A percentile compares a stretch with the other conserved stretches of the same genome.
Evolutionary conservation across 2,888 invertebrate species (phyloP).

Genomic region (Standfussiana lucernea): DNA sequence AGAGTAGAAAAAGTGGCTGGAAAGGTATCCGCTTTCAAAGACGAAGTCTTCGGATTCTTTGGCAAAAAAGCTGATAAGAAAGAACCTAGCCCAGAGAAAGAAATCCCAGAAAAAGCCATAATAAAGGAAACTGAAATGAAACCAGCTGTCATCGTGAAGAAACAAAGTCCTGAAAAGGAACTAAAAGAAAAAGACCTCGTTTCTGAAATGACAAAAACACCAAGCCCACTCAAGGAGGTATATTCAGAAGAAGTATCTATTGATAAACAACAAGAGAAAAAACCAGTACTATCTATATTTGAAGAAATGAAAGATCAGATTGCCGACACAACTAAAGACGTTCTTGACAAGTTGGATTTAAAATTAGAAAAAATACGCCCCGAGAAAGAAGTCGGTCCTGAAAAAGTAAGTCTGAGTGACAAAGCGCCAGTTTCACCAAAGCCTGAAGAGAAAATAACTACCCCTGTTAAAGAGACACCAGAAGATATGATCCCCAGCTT

Average conservation of each 20-base stretch:
- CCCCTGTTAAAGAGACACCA: neutral
- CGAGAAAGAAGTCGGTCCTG: slow-evolving; percentile 6
- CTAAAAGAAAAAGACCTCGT: neutral
- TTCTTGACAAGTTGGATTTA: slow-evolving; percentile 7
- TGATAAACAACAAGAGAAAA: slow-evolving; percentile 14
- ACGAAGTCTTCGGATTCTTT: slow-evolving; percentile 65
- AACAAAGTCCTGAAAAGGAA: slow-evolving; percentile 28
- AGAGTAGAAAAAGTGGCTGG: slow-evolving; percentile 61
- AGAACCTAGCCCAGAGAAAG: slow-evolving; percentile 77
- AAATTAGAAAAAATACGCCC: slow-evolving; percentile 17
- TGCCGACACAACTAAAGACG: slow-evolving; percentile 17
- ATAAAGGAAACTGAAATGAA: slow-evolving; percentile 16
- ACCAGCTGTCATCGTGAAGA: neutral
- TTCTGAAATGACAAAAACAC: slow-evolving; percentile 46
- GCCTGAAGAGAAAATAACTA: neutral
- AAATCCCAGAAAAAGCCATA: slow-evolving; percentile 32
- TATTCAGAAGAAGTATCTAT: neutral
- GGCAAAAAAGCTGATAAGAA: slow-evolving; percentile 69
- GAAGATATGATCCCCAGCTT: slow-evolving; percentile 39
- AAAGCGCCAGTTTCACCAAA: slow-evolving; percentile 9
- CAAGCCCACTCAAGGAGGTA: slow-evolving; percentile 17
- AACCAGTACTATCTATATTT: slow-evolving; percentile 40
- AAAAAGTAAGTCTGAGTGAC: slow-evolving; percentile 49
- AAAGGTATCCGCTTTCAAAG: slow-evolving; percentile 57
- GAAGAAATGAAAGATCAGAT: slow-evolving; percentile 44